Evolutionary conservation across 2,888 invertebrate genomes (phyloP), one percentile per base, ranked within the genome.

Genomic region (Tachina lurida): DNA sequence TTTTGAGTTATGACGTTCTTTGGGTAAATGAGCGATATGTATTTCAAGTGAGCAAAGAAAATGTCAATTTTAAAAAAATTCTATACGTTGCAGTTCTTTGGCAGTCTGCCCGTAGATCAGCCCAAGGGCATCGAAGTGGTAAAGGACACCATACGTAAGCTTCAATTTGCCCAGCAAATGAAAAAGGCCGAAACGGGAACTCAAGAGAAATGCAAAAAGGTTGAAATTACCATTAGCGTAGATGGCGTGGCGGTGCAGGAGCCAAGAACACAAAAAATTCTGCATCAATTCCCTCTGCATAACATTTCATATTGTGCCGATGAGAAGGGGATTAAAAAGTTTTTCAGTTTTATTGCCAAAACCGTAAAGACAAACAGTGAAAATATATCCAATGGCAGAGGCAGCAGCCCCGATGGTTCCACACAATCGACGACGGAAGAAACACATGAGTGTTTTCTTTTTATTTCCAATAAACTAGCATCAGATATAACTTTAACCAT

Each of bases 241-340:
- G 98, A 99, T 93, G 99, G 98, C 60, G 98, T 99, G 67, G 98
- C 98, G 77, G 97, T 99, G 89, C 95, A 96, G 93, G 96, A 96
- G 92, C 96, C 96, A 45, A 93, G 95, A 89, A 94, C 95, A 9
- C 95, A 95, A 94, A 96, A 94, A 91, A 97, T 98, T 80, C 94
- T 98, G 91, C 97, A 98, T 93, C 98, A 98, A 93, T 99, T 98
- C 93, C 99, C 99, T 0, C 94, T 99, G 63, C 98, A 99, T 93
- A 95, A 98, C 93, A 99, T 99, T 93, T 99, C 98, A 0, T 99
- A 99, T 93, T 99, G 99, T 94, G 99, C 99, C 1, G 99, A 99
- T 92, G 99, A 99, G 93, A 99, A 99, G 92, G 97, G 98, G 73
- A 98, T 98, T 89, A 99, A 98, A 93, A 97, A 97, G 89, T 98